These are phyloP conservation scores for Rhodinocichla rosea DNA, from an alignment of 2,113 vertebrate species.

Conservation along the genomic window DNA sequence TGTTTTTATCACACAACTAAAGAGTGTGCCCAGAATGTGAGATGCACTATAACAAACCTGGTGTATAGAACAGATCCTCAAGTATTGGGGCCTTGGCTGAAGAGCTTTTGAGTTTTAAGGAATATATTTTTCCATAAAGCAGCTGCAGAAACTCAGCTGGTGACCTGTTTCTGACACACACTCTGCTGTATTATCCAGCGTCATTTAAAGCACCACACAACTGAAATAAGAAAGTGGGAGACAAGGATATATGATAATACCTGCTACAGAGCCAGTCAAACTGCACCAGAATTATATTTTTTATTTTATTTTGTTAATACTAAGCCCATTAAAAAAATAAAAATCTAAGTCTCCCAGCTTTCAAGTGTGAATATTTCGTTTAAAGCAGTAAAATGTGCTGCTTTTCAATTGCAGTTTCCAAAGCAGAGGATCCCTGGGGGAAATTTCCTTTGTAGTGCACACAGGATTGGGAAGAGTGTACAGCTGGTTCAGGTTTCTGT, in stretches of 20 bases:
- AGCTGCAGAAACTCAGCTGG: constrained; percentile 5
- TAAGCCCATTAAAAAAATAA: not conserved
- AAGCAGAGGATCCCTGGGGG: not conserved
- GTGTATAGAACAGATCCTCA: not conserved
- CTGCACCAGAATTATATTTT: not conserved
- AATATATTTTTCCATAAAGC: not conserved
- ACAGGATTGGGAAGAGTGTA: not conserved
- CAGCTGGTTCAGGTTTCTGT: not conserved
- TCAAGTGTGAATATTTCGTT: not conserved
- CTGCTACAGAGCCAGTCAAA: not conserved
- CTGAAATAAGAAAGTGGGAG: not conserved
- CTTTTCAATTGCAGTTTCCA: not conserved
- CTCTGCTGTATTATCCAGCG: not conserved
- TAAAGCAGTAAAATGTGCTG: not conserved
- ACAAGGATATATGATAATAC: not conserved
- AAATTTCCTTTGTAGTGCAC: not conserved
- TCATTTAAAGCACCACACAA: not conserved
- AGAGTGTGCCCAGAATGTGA: not conserved
- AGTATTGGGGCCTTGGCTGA: not conserved
- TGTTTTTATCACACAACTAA: not conserved
- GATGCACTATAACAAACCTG: not conserved
- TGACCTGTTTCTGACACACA: not conserved
- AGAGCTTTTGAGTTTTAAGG: not conserved
- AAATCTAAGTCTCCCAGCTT: not conserved
- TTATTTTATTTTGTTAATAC: not conserved